Conservation (phyloP, 1,140 invertebrate species). For the Leptinotarsa lineolata region DNA sequence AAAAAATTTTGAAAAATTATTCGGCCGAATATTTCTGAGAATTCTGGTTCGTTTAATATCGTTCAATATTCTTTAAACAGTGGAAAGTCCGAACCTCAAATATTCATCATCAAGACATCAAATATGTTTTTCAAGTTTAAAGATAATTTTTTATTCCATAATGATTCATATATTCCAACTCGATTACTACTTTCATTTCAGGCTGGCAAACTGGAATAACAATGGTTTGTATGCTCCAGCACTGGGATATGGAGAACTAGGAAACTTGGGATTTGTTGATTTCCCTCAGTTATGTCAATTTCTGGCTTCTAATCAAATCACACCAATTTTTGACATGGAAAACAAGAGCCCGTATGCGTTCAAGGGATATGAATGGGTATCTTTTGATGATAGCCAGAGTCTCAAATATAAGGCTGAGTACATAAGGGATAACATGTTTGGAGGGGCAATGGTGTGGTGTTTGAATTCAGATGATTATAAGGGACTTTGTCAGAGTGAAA, state of each 20-base stretch:
- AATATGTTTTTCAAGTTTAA: too few species aligned
- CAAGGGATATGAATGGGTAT: conserved; percentile 80
- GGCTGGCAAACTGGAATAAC: conserved; percentile 70
- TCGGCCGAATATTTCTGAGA: too few species aligned
- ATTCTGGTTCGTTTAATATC: too few species aligned
- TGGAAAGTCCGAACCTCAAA: too few species aligned
- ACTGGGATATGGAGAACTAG: conserved; percentile 67
- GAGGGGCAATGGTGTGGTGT: conserved; percentile 77
- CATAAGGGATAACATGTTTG: conserved; percentile 65
- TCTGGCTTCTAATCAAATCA: conserved; percentile 58
- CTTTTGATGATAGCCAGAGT: conserved; percentile 81
- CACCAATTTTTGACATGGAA: conserved; percentile 66
- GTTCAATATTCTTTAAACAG: too few species aligned
- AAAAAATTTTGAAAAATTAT: too few species aligned
- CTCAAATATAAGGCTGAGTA: conserved; percentile 73
- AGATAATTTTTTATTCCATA: too few species aligned
- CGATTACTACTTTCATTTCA: too few species aligned
- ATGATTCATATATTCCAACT: too few species aligned
- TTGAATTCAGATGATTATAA: conserved; percentile 72
- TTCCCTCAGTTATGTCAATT: conserved; percentile 74
- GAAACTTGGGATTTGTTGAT: conserved; percentile 71
- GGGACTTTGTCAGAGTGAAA: conserved; percentile 42
- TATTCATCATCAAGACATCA: too few species aligned
- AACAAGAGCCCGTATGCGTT: conserved; percentile 80
- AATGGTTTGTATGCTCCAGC: conserved; percentile 72